Evolutionary conservation across 2,113 vertebrate genomes (phyloP), one percentile per base, ranked within the genome.

Genomic region (Phyllostomus discolor): DNA sequence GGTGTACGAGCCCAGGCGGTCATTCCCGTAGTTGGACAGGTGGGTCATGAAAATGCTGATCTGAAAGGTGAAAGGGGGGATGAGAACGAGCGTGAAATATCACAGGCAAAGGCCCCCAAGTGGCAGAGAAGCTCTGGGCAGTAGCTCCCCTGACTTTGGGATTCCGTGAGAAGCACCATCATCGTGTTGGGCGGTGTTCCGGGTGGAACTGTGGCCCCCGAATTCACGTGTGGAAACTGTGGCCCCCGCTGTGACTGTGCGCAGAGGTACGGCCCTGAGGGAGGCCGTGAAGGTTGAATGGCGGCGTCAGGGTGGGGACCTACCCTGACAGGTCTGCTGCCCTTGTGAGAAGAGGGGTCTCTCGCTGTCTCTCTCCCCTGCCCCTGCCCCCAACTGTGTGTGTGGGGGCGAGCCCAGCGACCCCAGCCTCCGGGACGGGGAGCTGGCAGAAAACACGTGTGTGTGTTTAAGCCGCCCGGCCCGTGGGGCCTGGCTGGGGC

Each of bases 31-130:
- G 98, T 99, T 99, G 54, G 99, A 99, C 86, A 99, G 98, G 97
- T 99, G 99, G 48, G 99, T 99, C 99, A 99, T 99, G 98, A 99
- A 99, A 98, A 99, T 99, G 98, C 99, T 99, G 98, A 99, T 99
- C 99, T 99, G 97, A 67, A 98, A 98, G 73, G n/a, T n/a, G n/a
- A n/a, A n/a, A n/a, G n/a, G n/a, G 91, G 22, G 97, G 96, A 86
- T 76, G 81, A 82, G 95, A 90, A 78, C 57, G 43, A 59, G 14
- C 59, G 48, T 86, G 96, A 93, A 88, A 57, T 54, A 28, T 72
- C 48, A 81, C 54, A 86, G 26, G 22, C 7, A 4, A 35, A 48
- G 83, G 12, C 22, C 82, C 24, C 87, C 46, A 96, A 90, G 17
- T 24, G 38, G 48, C 41, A 83, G 1, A 8, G 16, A 33, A 69